A percentile compares a stretch with the other conserved stretches of the same genome.
Evolutionary conservation across 2,797 vertebrate genomes (phyloP).

Genomic region (Chelmon rostratus): DNA sequence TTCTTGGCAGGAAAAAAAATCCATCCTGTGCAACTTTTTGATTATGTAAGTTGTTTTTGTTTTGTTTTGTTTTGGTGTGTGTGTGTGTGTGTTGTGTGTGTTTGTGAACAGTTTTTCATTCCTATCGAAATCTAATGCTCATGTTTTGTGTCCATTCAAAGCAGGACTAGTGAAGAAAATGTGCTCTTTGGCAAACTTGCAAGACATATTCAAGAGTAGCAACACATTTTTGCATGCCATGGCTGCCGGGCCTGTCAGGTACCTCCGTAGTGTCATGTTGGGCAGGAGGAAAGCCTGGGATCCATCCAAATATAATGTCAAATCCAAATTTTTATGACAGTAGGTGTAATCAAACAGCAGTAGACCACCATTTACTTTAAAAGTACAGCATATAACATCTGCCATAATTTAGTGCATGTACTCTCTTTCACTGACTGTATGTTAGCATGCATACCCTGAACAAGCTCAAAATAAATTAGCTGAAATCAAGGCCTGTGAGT

Average conservation of each 20-base stretch:
- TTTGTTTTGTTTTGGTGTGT: not conserved
- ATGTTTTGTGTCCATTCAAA: conserved; percentile 8
- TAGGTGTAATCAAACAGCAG: not conserved
- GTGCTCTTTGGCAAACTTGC: not conserved
- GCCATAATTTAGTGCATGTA: not conserved
- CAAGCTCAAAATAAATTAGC: not conserved
- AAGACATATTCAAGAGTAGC: not conserved
- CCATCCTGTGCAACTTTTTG: not conserved
- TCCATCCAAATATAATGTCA: not conserved
- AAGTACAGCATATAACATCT: not conserved
- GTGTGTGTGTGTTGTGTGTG: not conserved
- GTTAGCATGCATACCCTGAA: not conserved
- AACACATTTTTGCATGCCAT: not conserved
- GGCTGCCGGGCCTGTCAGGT: not conserved
- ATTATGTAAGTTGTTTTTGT: conserved; percentile 5
- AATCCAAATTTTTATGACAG: not conserved
- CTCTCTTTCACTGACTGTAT: not conserved
- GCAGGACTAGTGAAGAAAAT: conserved; percentile 5
- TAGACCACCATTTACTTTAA: no score
- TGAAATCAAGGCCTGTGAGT: not conserved
- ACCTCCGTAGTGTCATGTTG: not conserved
- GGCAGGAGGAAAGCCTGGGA: not conserved
- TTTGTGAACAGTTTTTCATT: not conserved
- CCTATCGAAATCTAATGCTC: conserved; percentile 22
- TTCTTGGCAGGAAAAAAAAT: conserved; percentile 10